Base-by-base conservation (phyloP, 2,888 invertebrate genomes). In the Fragum whitleyi region DNA sequence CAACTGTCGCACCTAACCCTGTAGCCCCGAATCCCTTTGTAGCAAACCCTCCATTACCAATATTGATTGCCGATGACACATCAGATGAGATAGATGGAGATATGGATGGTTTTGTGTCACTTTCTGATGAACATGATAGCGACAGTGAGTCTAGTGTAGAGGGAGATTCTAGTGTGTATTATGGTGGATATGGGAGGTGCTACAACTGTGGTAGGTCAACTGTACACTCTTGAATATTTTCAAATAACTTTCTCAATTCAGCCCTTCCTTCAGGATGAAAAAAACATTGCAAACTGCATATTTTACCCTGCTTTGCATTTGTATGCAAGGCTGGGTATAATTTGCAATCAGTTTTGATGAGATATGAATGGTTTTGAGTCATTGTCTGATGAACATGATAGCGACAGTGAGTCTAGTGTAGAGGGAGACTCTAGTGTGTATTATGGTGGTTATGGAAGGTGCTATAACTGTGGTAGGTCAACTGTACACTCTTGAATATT, bases 391-490 rank as follows among this genome's bases (percentile, higher is more conserved):
- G 75, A 42, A 19, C 19, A 39, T 26, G 74, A 77, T 74, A 72
- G 70, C 28, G 61, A 65, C n/a, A 62, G 70, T 68, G 83, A 85
- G 47, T 81, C 78, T n/a, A 77, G 77, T 51, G 61, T 88, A 0
- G 61, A 62, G 19, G 89, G 87, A 21, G 88, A 85, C n/a, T 92
- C 93, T 6, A 94, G 94, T 59, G 90, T 94, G 42, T 95, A 95
- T 93, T 96, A 95, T 94, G 96, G 96, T 83, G 96, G 96, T 83
- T 96, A 95, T 94, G 96, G 96, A n/a, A 92, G 94, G 77, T 96
- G 96, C 92, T 96, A 90, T 93, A 91, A 88, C 53, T 96, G 96
- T 93, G 95, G 95, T 92, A 79, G 86, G 89, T 62, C n/a, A 16
- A 32, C 47, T 28, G n/a, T n/a, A n/a, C n/a, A n/a, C n/a, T n/a